Evolutionary conservation across 2,113 vertebrate species (phyloP), one percentile per base, ranked within the genome.

Genomic region (Otocyon megalotis): DNA sequence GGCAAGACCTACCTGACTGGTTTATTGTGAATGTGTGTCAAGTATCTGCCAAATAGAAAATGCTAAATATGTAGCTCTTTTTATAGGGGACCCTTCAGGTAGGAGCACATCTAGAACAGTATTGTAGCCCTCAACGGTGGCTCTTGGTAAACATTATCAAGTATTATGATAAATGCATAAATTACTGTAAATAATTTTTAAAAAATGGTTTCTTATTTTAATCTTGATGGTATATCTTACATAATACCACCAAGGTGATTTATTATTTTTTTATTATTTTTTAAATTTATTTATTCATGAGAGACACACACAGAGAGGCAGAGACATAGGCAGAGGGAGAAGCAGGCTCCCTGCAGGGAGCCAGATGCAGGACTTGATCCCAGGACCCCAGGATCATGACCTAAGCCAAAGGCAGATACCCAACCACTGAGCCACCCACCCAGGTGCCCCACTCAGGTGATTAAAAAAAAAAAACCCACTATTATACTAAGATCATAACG

Each of bases 171-270:
- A 56, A 85, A 17, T 28, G 13, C 77, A 17, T 71, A 90, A 16
- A 63, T n/a, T 97, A 60, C n/a, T 94, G 20, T 50, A 90, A 80
- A 69, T 90, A 65, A 76, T 43, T 50, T 90, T 83, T 67, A 86
- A 56, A 87, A 95, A 56, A 48, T 85, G 82, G 74, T 90, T 97
- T 92, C 35, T 80, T 96, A 88, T 79, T 94, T 96, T 88, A 60
- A 86, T 77, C 17, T 91, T 91, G 79, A 88, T 26, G 85, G 9
- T 60, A 3, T 80, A 17, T 85, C 48, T 93, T 93, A 24, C 9
- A 62, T 58, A 77, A 37, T 56, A 82, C 74, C 60, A 72, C 30
- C 2, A 19, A 81, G 80, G 26, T 90, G 76, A 53, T 85, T 77
- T 83, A 43, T 43, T 43, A 43, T 43, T 43, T 43, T 43, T 43